A percentile compares a stretch with the other conserved stretches of the same genome.
phyloP scores from a whole-genome alignment of 2,797 vertebrate species.

The Xerus rutilus region DNA sequence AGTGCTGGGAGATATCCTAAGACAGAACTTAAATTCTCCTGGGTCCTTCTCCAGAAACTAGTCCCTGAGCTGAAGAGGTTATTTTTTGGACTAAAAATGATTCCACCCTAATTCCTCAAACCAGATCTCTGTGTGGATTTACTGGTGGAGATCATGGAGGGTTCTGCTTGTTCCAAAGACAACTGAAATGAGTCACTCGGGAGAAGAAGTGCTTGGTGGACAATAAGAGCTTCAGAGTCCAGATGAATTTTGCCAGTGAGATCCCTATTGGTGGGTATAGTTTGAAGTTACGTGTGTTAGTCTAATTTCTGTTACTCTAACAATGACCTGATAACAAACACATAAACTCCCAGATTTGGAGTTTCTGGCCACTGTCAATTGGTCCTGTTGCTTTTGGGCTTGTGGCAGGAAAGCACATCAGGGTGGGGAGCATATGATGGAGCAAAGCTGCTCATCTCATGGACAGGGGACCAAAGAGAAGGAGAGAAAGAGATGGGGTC shows the following conservation, averaged over 20 bases:
- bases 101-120: neutral
- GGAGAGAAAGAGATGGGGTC: too few relatives aligned
- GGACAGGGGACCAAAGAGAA: neutral
- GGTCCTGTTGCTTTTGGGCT: too few relatives aligned
- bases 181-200: neutral
- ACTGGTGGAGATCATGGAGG: neutral
- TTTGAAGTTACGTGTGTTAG: neutral
- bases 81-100: neutral
- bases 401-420: neutral
- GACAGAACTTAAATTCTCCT: neutral
- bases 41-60: neutral
- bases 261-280: neutral
- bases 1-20: neutral
- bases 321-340: neutral
- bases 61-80: neutral
- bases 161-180: neutral
- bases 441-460: neutral
- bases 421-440: neutral
- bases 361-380: too few relatives aligned
- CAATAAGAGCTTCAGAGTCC: neutral
- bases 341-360: neutral
- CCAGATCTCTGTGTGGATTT: neutral
- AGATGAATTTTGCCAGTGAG: neutral
- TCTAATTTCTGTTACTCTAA: neutral
- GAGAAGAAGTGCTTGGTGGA: neutral